Base-by-base conservation (phyloP, 2,797 vertebrate genomes). In the Fringilla coelebs region DNA sequence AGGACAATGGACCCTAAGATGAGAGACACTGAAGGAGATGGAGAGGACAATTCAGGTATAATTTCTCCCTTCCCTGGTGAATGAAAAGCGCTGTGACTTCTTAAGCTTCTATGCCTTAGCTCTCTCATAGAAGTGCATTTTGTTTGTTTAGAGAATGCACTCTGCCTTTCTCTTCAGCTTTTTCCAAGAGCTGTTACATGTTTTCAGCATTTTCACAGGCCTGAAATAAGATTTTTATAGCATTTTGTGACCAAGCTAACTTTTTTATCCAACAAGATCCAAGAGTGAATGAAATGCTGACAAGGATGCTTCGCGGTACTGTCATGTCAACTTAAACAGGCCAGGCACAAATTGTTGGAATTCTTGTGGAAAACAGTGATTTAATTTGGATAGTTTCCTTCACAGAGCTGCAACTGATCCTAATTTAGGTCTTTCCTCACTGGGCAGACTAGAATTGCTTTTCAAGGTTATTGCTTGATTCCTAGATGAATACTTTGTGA, bases 31-130 rank as follows among this genome's bases (percentile, higher is more conserved):
- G 98, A 99, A 85, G 98, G 98, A 90, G 98, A 97, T 89, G 97
- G 96, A 60, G 99, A 99, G 31, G 98, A 99, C 72, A 84, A 84
- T 90, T 93, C 98, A 98, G 99, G 99, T 99, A 97, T 91, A 93
- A 41, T 54, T 74, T 32, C 38, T 22, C 0, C 32, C 40, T 66
- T 77, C 24, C 28, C 51, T 32, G 36, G 29, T 41, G 46, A 73
- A 68, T 79, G 48, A 77, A 43, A 88, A 82, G 43, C 60, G 36
- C 43, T 87, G 45, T 80, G 57, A 61, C 45, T 73, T 73, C 51
- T 81, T 88, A 54, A 91, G 61, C 43, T 90, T 82, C 38, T 57
- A 0, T 46, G 51, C 34, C 52, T 74, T 43, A 73, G 49, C 70
- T 66, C 31, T 81, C 4, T 52, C 20, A 55, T 2, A 36, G 43